Conservation (phyloP, 2,797 vertebrate species). For the Falco novaeseelandiae region DNA sequence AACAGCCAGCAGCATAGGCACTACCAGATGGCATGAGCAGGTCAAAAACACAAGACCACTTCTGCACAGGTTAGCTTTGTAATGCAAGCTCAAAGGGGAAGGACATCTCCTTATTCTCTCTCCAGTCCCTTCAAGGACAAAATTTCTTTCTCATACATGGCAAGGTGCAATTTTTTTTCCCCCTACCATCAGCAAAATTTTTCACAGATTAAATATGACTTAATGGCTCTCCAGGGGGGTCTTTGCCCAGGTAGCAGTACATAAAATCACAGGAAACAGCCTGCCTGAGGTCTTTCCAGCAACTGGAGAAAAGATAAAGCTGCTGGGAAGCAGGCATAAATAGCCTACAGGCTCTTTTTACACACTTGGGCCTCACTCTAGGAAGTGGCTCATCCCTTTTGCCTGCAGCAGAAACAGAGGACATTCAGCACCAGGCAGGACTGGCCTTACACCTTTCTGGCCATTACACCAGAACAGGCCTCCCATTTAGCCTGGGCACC, state of each 20-base stretch:
- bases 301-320: conserved; percentile 17
- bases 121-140: neutral
- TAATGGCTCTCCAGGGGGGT: neutral
- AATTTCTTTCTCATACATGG: neutral
- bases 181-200: neutral
- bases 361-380: neutral
- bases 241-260: neutral
- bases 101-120: neutral
- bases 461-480: neutral
- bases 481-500: neutral
- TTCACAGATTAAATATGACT: neutral
- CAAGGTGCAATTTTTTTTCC: neutral
- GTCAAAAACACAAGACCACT: neutral
- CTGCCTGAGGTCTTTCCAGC: neutral
- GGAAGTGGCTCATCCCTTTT: neutral
- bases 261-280: conserved; percentile 22
- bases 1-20: neutral
- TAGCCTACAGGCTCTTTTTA: neutral
- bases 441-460: neutral
- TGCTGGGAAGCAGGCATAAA: neutral
- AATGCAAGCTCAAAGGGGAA: neutral
- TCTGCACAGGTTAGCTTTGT: neutral
- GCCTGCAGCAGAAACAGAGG: neutral
- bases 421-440: neutral
- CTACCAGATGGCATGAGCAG: neutral